Base-by-base conservation (phyloP, 2,888 invertebrate species). In the Cephus sareptanus region DNA sequence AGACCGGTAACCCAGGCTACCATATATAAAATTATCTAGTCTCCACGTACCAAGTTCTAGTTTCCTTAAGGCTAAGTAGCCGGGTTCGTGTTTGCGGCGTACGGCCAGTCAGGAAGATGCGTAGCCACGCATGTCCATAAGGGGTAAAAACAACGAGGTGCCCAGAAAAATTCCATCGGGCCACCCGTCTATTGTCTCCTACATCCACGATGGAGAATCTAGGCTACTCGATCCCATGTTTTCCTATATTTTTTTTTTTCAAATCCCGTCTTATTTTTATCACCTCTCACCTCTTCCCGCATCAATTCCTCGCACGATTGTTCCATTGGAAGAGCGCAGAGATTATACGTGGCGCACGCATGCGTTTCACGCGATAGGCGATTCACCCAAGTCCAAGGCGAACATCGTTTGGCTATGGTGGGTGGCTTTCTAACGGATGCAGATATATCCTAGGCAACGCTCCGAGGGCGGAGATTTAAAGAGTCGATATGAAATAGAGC, bases 401-500 rank as follows among this genome's bases (percentile, higher is more conserved):
- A 71, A 34, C 12, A 23, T 30, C 71, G 15, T 23, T 34, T 15
- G 33, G 9, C 23, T 4, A 71, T 12, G 33, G 71, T 31, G 71
- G 33, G 71, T 56, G 37, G 74, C 74, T 74, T 74, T 74, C 74
- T 74, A 74, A 13, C 30, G 74, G 35, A 74, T 23, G 35, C 74
- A 30, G 74, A 74, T 13, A 74, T 35, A 74, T 74, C 34, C 74
- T 34, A n/a, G 34, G 34, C 33, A 33, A 2, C 13, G 74, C 74
- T 31, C 74, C 31, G 34, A 37, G 74, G 74, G 23, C 86, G 87
- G 86, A 88, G 89, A 88, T 89, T 88, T 85, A 86, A 86, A 87
- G 86, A 85, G 85, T 87, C 86, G 88, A 89, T 89, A 87, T 87
- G 84, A 85, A 85, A 84, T 82, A 81, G 83, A 84, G 84, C 83